Evolutionary conservation across 2,797 vertebrate species (phyloP), one percentile per base, ranked within the genome.

Genomic region (Sciurus vulgaris): DNA sequence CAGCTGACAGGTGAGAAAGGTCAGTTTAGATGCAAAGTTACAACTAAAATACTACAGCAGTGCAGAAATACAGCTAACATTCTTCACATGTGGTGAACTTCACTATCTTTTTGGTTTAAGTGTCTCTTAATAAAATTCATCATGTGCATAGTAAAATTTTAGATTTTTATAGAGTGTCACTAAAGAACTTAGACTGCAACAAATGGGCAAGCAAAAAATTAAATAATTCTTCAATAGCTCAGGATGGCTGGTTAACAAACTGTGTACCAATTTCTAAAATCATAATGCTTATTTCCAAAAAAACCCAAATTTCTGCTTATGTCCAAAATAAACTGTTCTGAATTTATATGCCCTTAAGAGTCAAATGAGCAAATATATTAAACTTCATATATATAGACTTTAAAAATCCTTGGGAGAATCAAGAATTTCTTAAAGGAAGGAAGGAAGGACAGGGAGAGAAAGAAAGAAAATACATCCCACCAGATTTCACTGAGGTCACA

Each of bases 241-340:
- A 22, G 78, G 28, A 96, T 11, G 83, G 65, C 41, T 59, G 38
- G 49, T 30, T 78, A 86, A 79, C 59, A 79, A 67, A 83, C 56
- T 8, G 67, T 49, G 51, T 86, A 84, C 35, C 77, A 63, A 92
- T 59, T 95, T 79, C 59, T 93, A 77, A 93, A 89, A 95, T 14
- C 76, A 22, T 56, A 35, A 93, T 79, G 96, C 91, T 67, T 89
- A 91, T 77, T 93, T 94, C 11, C 67, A 94, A 97, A 98, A 15
- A 94, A 93, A 6, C 11, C 4, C 18, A 24, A 96, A 44, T 88
- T 95, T 98, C 54, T 94, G 54, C 84, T 91, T 92, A 97, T 92
- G 35, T 83, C 70, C 96, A 97, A 98, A 98, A 97, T 97, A 98
- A 96, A 96, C 81, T 49, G 13, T 14, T 49, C 54, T 95, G 87